Base-by-base conservation (phyloP, 1,140 invertebrate genomes). In the Euglossa dilemma region DNA sequence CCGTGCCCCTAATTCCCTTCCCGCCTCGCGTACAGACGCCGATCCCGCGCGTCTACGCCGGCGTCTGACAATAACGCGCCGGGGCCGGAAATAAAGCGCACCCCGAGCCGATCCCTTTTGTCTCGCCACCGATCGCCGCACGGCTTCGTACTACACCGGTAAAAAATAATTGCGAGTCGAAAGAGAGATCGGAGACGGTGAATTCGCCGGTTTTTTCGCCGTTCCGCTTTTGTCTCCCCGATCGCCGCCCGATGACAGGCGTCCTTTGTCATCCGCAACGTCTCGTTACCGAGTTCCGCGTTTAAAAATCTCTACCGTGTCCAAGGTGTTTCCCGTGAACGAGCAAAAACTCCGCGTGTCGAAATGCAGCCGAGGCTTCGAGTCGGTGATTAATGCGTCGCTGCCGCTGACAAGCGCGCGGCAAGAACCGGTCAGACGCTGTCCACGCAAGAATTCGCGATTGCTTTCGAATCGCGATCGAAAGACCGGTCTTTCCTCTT, bases 131-230 rank as follows among this genome's bases (percentile, higher is more conserved):
- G 80, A 67, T 82, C 85, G 72, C 85, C 72, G 81, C 83, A 77
- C 81, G 77, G 78, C 76, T 87, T 87, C 82, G 82, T 57, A 77
- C 71, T 43, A 64, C 61, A 16, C 43, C 47, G 47, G 56, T 56
- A 57, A 67, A 87, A 87, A 86, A 87, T 87, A 87, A 87, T 87
- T 77, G 84, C 71, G 54, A 56, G 54, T 20, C 79, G 79, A 77
- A 85, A 77, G 72, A 72, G 67, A n/a, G 36, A 36, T 36, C 36
- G 36, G 36, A 36, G 36, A 45, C 83, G 57, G 45, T 45, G 85
- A n/a, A 86, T 85, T 73, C 61, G 66, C 57, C 64, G 50, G 28
- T 18, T 67, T 63, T 28, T 20, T 7, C 25, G 4, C 14, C 6
- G 23, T n/a, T 14, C 18, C 20, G 45, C 66, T 23, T 8, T 50